phyloP scores from a whole-genome alignment of 1,140 invertebrate species.

The Brachionus paranguensis region DNA sequence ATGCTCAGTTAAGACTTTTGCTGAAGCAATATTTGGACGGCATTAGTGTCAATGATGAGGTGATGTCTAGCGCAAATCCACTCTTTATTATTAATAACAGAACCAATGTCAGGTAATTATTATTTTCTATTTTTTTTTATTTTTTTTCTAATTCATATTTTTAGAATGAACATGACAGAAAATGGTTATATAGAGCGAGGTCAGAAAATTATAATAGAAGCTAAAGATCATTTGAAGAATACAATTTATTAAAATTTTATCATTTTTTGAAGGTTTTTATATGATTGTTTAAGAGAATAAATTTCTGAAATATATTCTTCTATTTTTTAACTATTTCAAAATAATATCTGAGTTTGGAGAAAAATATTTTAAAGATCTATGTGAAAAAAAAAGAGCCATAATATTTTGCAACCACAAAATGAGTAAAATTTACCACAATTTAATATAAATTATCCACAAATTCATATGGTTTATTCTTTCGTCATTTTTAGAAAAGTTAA shows the following conservation, averaged over 20 bases:
- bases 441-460: too few relatives aligned
- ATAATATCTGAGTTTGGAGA: too few relatives aligned
- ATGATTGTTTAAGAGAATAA: background rate
- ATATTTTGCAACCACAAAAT: too few relatives aligned
- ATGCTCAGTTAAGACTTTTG: conserved; percentile 51
- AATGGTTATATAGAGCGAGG: background rate
- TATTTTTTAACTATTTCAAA: too few relatives aligned
- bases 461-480: too few relatives aligned
- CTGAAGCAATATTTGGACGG: conserved; percentile 57
- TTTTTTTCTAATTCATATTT: background rate
- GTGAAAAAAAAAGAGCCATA: too few relatives aligned
- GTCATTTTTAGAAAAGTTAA: too few relatives aligned
- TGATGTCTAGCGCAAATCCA: conserved; percentile 53
- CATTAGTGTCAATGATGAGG: conserved; percentile 55
- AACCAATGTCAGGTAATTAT: conserved; percentile 40
- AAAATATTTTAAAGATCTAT: too few relatives aligned
- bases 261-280: background rate
- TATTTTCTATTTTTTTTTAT: background rate
- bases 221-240: conserved; percentile 37
- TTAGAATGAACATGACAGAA: background rate
- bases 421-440: too few relatives aligned
- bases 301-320: background rate
- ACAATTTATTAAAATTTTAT: conserved; percentile 17
- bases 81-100: conserved; percentile 52
- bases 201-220: conserved; percentile 12